phyloP scores from a whole-genome alignment of 2,113 vertebrate genomes.

The Raja brachyura region DNA sequence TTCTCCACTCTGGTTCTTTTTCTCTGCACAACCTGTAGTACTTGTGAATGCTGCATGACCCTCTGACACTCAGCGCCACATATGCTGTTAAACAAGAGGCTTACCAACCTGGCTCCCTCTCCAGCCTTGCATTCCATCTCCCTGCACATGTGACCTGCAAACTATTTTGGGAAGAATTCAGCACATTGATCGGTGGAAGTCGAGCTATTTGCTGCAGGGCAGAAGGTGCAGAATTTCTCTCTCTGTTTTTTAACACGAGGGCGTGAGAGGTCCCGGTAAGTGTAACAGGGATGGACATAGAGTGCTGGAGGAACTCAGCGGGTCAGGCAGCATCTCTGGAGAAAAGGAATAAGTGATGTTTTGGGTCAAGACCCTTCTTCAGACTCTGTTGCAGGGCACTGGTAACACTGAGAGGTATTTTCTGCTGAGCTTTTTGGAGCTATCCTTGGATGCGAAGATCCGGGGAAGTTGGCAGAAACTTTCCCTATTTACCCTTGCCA shows the following conservation, averaged over 20 bases:
- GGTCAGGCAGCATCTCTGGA: too few relatives aligned
- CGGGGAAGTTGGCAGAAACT: neutral
- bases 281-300: too few relatives aligned
- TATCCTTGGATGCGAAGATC: neutral
- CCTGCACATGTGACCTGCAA: neutral
- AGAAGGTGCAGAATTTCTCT: neutral
- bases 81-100: neutral
- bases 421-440: neutral
- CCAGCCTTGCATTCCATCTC: neutral
- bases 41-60: neutral
- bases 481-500: too few relatives aligned
- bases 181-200: neutral
- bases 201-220: neutral
- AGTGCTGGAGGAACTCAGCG: too few relatives aligned
- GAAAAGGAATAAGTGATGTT: too few relatives aligned
- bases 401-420: neutral
- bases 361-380: too few relatives aligned
- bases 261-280: neutral
- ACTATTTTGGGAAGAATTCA: neutral
- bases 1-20: too few relatives aligned
- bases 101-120: neutral
- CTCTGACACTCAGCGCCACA: neutral
- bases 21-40: too few relatives aligned
- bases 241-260: neutral
- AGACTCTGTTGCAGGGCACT: too few relatives aligned